Base-by-base conservation (phyloP, 2,797 vertebrate genomes). In the Salmo trutta region DNA sequence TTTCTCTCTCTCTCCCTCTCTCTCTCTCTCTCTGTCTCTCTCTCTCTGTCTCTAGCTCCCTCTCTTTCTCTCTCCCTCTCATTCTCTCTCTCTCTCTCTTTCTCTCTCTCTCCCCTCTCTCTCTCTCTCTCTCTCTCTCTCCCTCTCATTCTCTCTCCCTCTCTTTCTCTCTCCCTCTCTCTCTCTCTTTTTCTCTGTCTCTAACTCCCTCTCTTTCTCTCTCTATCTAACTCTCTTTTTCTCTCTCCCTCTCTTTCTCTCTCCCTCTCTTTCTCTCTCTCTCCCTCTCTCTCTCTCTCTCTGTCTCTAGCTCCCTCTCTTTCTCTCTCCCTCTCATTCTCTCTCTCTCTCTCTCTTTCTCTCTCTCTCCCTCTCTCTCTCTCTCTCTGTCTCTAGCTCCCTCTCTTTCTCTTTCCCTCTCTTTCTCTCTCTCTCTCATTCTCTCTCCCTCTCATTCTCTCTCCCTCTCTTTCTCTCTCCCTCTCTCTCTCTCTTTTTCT, bases 211-310 rank as follows among this genome's bases (percentile, higher is more conserved):
- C 16, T 21, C 62, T 19, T 59, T 59, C 74, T 33, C 31, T 51
- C 59, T 27, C 51, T 10, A 66, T 19, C 31, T 33, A 1, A 29
- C 5, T 31, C 41, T 72, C 66, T 54, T 24, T 72, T 5, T 68
- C 79, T 17, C 71, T 73, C 78, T 74, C 79, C 67, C 77, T 71
- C 14, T 79, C 80, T 74, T 51, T 75, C 41, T n/a, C 1, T 81
- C 77, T 73, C 59, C 10, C 6, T n/a, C n/a, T 21, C 33, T 36
- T 1, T 36, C 5, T 33, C 33, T 36, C 0, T 1, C 1, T 36
- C 33, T 36, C 1, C 0, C 33, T 33, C 1, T 36, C 33, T 36
- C 33, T 36, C 33, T 56, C 16, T 19, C 19, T 19, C 54, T n/a
- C 33, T 36, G 31, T 33, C 31, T 33, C 31, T 33, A 33, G 5